Evolutionary conservation across 1,140 invertebrate species (phyloP).

Genomic region (Lasaia peninsularis): DNA sequence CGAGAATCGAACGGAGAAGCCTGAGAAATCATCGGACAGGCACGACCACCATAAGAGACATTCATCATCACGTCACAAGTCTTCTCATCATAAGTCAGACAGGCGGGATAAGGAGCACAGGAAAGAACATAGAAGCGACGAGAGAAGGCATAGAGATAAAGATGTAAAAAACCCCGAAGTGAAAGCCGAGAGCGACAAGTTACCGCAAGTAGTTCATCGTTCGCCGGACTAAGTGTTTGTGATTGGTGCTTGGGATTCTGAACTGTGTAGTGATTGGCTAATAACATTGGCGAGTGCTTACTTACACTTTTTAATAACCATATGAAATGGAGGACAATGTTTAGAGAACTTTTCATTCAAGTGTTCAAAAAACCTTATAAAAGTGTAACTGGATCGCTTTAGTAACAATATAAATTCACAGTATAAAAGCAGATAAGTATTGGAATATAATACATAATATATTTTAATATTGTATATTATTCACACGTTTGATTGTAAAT

Average conservation of each 20-base stretch:
- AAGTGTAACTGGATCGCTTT: too few relatives aligned
- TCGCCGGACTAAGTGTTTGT: conserved; percentile 51
- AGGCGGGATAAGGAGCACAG: conserved; percentile 46
- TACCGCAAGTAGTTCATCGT: conserved; percentile 50
- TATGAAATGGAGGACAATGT: too few relatives aligned
- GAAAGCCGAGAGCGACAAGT: conserved; percentile 42
- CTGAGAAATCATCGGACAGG: conserved; percentile 36
- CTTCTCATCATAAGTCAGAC: conserved; percentile 53
- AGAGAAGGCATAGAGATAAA: conserved; percentile 46
- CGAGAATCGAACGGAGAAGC: conserved; percentile 26
- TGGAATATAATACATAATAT: too few relatives aligned
- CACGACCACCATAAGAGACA: conserved; percentile 55
- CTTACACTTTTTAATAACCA: not conserved
- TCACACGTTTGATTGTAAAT: too few relatives aligned
- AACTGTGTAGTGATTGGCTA: conserved; percentile 16
- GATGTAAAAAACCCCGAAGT: conserved; percentile 24
- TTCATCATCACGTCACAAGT: conserved; percentile 60
- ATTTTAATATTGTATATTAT: too few relatives aligned
- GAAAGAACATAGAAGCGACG: conserved; percentile 47
- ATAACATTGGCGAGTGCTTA: not conserved
- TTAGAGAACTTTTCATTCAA: too few relatives aligned
- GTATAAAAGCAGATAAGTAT: too few relatives aligned
- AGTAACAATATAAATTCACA: too few relatives aligned
- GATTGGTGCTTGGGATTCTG: conserved; percentile 18
- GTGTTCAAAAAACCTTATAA: too few relatives aligned